Percentiles rank a stretch among this genome's conserved stretches.
These are phyloP conservation scores for Sinohyriopsis cumingii DNA, from an alignment of 2,888 invertebrate genomes.

Conservation along the genomic window DNA sequence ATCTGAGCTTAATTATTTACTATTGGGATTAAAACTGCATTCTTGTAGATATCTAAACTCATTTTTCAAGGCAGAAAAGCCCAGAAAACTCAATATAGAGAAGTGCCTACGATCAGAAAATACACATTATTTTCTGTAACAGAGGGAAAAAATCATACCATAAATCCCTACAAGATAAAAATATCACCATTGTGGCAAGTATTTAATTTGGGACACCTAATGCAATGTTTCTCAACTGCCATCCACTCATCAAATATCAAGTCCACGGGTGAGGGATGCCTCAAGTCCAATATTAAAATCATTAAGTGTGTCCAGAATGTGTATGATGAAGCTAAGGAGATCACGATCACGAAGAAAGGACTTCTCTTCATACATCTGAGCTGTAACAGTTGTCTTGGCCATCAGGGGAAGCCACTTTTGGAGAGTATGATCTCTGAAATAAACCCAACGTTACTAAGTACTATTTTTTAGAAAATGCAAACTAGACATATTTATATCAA, in stretches of 20 bases:
- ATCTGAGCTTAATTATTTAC: too few species aligned
- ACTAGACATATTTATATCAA: too few species aligned
- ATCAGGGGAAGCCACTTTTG: constrained; percentile 94
- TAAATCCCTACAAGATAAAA: too few species aligned
- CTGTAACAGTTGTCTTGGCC: constrained; percentile 89
- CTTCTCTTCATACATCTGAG: constrained; percentile 95
- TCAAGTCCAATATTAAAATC: constrained; percentile 81
- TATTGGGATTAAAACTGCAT: too few species aligned
- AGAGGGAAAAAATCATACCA: too few species aligned
- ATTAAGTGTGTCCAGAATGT: constrained; percentile 91
- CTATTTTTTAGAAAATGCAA: too few species aligned
- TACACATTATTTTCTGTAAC: too few species aligned
- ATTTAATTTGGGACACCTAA: constrained; percentile 3
- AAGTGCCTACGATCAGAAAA: too few species aligned
- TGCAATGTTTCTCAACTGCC: constrained; percentile 48
- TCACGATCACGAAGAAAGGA: constrained; percentile 93
- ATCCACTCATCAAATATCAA: constrained; percentile 53
- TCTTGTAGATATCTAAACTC: too few species aligned
- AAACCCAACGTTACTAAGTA: constrained; percentile 1
- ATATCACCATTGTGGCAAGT: too few species aligned
- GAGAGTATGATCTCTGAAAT: constrained; percentile 75
- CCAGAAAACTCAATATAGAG: too few species aligned
- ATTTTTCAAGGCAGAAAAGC: too few species aligned
- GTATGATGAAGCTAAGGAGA: constrained; percentile 88
- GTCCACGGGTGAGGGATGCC: constrained; percentile 72